Base-by-base conservation (phyloP, 2,797 vertebrate species). In the Calcarius lapponicus region DNA sequence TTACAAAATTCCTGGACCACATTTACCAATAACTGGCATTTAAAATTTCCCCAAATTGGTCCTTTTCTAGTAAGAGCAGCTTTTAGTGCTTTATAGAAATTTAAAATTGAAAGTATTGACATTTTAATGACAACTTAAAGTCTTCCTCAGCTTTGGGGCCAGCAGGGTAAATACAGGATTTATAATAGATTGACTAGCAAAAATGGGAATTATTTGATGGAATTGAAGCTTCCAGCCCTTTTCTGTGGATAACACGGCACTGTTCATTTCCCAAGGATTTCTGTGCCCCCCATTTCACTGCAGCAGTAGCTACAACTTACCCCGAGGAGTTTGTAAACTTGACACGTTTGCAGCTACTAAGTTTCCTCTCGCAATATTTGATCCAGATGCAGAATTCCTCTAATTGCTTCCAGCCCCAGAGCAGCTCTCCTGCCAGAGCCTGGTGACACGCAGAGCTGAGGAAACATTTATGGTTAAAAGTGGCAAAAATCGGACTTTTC, bases 311-410 rank as follows among this genome's bases (percentile, higher is more conserved):
- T 80, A 5, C 26, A 42, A 58, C 21, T 43, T 36, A 60, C 50
- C 80, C 31, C 1, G 24, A 29, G 62, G 45, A 70, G 43, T 95
- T 87, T 96, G 90, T 72, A 80, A 94, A 78, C 76, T 93, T 92
- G 60, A 70, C 80, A 92, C 40, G n/a, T 67, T 96, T 67, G 80
- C 67, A 62, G 57, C 83, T 96, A 67, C 56, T 11, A 22, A 64
- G 69, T 93, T 93, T 62, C 70, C 90, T 50, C 81, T 75, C 65
- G 25, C 83, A 74, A 79, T 36, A 82, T 76, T 87, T 9, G 53
- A 66, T 83, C 90, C 85, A 95, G 70, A 85, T 95, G 56, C 45
- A 88, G 34, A 26, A 51, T 21, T 79, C 19, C 61, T 3, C 6
- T 74, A 81, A 92, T 70, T 57, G 75, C 20, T 82, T 65, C 89